A percentile compares a stretch with the other conserved stretches of the same genome.
These are phyloP conservation scores for Mobula birostris DNA, from an alignment of 2,113 vertebrate species.

Conservation along the genomic window DNA sequence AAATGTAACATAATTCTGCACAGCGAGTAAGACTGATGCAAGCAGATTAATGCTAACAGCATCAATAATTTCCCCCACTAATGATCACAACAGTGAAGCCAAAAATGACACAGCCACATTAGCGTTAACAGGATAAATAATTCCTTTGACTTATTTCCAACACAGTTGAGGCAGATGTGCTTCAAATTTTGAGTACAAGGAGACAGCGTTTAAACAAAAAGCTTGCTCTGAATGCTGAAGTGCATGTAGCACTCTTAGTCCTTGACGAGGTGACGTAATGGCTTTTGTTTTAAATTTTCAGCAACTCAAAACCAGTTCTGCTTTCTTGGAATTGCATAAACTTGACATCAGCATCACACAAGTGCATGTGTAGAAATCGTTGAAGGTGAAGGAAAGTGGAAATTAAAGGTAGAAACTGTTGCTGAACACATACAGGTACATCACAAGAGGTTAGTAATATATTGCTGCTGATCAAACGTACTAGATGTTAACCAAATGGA, in stretches of 20 bases:
- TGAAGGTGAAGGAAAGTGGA: neutral
- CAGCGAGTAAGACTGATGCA: neutral
- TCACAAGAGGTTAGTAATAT: neutral
- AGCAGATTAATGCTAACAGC: constrained; percentile 21
- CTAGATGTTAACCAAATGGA: neutral
- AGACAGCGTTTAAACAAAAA: neutral
- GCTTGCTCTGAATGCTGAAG: neutral
- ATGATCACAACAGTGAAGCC: neutral
- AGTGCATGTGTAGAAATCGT: neutral
- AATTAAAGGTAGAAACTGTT: neutral
- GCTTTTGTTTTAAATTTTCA: neutral
- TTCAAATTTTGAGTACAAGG: neutral
- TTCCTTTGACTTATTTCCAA: constrained; percentile 24
- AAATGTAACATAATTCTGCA: constrained; percentile 9
- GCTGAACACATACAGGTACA: neutral
- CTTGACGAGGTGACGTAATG: neutral
- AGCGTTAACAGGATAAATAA: constrained; percentile 8
- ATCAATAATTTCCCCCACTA: constrained; percentile 24
- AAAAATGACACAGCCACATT: constrained; percentile 15
- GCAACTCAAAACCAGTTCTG: neutral
- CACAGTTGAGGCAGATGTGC: neutral
- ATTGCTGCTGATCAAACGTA: neutral
- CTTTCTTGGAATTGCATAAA: neutral
- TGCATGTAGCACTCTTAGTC: neutral
- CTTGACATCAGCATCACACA: neutral